Conservation (phyloP, 2,888 invertebrate species). For the Drepana falcataria region DNA sequence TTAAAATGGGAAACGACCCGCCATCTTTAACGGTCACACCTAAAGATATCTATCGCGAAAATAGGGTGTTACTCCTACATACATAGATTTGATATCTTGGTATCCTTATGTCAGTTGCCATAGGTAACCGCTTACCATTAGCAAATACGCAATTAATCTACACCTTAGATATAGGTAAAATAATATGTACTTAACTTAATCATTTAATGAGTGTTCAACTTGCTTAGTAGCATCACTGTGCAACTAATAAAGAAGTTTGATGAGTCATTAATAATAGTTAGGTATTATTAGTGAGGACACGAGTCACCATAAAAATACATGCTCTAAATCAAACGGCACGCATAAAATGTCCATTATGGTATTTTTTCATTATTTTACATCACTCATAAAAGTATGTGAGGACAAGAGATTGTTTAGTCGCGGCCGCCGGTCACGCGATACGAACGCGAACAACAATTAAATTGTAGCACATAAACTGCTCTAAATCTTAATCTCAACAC, state of each 20-base stretch:
- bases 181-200: too few relatives aligned
- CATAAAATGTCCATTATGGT: slow-evolving; percentile 53
- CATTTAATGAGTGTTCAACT: too few relatives aligned
- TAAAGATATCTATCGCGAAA: too few relatives aligned
- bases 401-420: slow-evolving; percentile 32
- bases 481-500: slow-evolving; percentile 66
- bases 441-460: slow-evolving; percentile 59
- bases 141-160: too few relatives aligned
- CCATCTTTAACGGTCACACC: too few relatives aligned
- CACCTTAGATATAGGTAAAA: too few relatives aligned
- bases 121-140: too few relatives aligned
- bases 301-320: slow-evolving; percentile 32
- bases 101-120: too few relatives aligned
- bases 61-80: too few relatives aligned
- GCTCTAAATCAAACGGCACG: slow-evolving; percentile 59
- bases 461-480: slow-evolving; percentile 66
- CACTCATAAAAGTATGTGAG: slow-evolving; percentile 67
- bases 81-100: too few relatives aligned
- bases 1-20: too few relatives aligned
- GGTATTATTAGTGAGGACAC: slow-evolving; percentile 26
- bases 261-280: background rate
- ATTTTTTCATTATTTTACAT: slow-evolving; percentile 74
- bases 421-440: slow-evolving; percentile 52
- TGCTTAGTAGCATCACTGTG: background rate
- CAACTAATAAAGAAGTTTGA: background rate